phyloP scores from a whole-genome alignment of 1,140 invertebrate genomes.

The Calephelis virginiensis region DNA sequence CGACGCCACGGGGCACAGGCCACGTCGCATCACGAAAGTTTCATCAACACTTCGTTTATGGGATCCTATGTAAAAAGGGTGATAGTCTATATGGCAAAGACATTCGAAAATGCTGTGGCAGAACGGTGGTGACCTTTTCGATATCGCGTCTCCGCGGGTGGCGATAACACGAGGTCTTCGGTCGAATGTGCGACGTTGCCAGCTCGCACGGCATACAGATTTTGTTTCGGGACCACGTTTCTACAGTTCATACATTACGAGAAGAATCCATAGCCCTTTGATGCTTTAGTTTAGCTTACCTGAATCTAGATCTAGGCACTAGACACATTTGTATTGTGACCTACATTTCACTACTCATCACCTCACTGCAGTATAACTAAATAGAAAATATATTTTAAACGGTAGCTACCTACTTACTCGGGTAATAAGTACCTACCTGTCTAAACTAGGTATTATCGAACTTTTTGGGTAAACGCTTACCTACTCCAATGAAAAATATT shows the following conservation, averaged over 20 bases:
- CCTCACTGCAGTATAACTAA: background rate
- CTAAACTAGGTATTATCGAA: too few relatives aligned
- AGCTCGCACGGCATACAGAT: slow-evolving; percentile 44
- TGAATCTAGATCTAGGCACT: slow-evolving; percentile 45
- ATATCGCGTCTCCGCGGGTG: slow-evolving; percentile 58
- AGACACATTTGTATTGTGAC: slow-evolving; percentile 38
- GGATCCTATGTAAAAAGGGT: slow-evolving; percentile 51
- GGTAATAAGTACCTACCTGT: too few relatives aligned
- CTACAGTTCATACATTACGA: slow-evolving; percentile 49
- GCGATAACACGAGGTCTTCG: slow-evolving; percentile 71
- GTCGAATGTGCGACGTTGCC: slow-evolving; percentile 66
- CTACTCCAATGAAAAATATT: too few relatives aligned
- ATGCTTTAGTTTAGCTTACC: slow-evolving; percentile 18
- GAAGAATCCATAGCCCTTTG: slow-evolving; percentile 54
- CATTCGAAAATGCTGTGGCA: slow-evolving; percentile 43
- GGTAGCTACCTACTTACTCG: background rate
- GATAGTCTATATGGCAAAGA: slow-evolving; percentile 59
- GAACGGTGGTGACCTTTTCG: slow-evolving; percentile 59
- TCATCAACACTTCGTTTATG: slow-evolving; percentile 64
- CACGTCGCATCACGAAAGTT: slow-evolving; percentile 57
- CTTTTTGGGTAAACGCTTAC: too few relatives aligned
- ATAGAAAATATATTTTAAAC: background rate
- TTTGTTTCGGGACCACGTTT: slow-evolving; percentile 49
- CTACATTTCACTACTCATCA: slow-evolving; percentile 36
- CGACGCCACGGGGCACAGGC: slow-evolving; percentile 42